These are phyloP conservation scores for Acleris laterana DNA, from an alignment of 2,888 invertebrate species.

Conservation along the genomic window DNA sequence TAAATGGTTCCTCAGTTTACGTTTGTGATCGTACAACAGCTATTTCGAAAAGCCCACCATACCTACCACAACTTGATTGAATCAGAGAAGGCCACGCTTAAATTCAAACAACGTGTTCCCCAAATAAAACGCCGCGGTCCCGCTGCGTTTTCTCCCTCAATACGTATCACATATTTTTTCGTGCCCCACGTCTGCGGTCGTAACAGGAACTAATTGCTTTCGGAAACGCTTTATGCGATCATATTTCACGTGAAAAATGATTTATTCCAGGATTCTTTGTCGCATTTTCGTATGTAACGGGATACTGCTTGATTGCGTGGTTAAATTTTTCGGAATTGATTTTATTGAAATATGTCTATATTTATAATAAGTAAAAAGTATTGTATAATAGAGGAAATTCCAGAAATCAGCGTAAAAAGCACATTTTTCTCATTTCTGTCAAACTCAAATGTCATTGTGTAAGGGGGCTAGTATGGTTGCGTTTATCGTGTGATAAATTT, in stretches of 20 bases:
- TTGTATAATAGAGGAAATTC: too few species aligned
- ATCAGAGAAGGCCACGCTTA: too few species aligned
- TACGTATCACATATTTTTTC: constrained; percentile 57
- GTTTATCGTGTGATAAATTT: too few species aligned
- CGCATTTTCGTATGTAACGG: constrained; percentile 54
- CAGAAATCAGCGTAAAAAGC: too few species aligned
- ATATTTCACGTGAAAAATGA: constrained; percentile 82
- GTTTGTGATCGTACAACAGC: too few species aligned
- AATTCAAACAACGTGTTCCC: not conserved
- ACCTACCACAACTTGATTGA: too few species aligned
- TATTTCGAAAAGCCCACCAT: too few species aligned
- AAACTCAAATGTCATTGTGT: too few species aligned
- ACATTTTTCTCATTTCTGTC: too few species aligned
- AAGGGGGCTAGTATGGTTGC: too few species aligned
- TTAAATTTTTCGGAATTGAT: constrained; percentile 36
- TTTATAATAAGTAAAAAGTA: too few species aligned
- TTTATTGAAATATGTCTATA: not conserved
- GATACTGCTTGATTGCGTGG: constrained; percentile 38
- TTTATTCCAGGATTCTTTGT: constrained; percentile 71
- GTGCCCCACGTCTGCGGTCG: constrained; percentile 69
- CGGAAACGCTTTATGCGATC: constrained; percentile 82
- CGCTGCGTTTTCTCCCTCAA: constrained; percentile 37
- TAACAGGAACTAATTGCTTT: constrained; percentile 82
- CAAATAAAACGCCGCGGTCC: constrained; percentile 14
- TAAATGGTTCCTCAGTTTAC: too few species aligned